Conservation (phyloP, 2,113 vertebrate species). For the Pomatostomus ruficeps region DNA sequence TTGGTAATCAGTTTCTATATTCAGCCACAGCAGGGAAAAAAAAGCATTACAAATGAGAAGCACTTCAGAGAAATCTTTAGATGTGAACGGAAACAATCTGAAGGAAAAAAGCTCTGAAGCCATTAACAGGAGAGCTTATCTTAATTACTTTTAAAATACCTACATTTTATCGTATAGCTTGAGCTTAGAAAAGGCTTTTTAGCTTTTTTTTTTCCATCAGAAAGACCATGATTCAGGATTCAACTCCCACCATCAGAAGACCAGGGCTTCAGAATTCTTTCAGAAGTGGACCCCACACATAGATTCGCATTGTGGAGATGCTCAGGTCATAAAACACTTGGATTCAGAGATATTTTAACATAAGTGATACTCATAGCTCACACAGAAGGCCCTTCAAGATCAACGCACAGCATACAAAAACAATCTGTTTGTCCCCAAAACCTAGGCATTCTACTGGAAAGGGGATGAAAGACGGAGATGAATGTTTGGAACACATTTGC, state of each 20-base stretch:
- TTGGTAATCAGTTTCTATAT: conserved; percentile 56
- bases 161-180: background rate
- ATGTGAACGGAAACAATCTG: conserved; percentile 28
- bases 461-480: background rate
- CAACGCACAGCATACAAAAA: background rate
- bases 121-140: conserved; percentile 20
- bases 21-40: background rate
- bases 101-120: conserved; percentile 11
- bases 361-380: background rate
- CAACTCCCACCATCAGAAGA: background rate
- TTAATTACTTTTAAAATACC: conserved; percentile 44
- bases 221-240: background rate
- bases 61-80: conserved; percentile 42
- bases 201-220: background rate
- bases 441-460: background rate
- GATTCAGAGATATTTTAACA: background rate
- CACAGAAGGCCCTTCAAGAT: background rate
- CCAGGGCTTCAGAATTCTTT: background rate
- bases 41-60: conserved; percentile 26
- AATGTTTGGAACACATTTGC: background rate
- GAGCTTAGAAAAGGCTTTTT: background rate
- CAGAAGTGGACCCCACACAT: rapidly evolving
- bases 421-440: background rate
- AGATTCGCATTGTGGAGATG: background rate
- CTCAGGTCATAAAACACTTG: background rate